These are phyloP conservation scores for Microtus pennsylvanicus DNA, from an alignment of 2,113 vertebrate species.

Conservation along the genomic window DNA sequence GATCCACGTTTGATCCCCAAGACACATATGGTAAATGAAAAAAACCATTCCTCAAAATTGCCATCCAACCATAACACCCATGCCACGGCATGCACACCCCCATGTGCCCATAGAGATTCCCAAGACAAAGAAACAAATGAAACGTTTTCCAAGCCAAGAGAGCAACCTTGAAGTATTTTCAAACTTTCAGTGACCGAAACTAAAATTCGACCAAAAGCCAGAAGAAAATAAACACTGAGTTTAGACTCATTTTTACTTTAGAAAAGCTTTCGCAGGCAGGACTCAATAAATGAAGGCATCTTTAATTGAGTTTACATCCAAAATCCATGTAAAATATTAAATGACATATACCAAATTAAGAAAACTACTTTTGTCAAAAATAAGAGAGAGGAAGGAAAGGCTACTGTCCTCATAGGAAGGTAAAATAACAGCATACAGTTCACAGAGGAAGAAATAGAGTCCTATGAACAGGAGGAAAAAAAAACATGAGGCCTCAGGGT, in stretches of 20 bases:
- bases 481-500: neutral
- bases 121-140: neutral
- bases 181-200: neutral
- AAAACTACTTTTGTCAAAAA: conserved; percentile 11
- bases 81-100: too few species aligned
- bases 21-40: neutral
- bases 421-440: neutral
- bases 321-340: neutral
- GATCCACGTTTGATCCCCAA: neutral
- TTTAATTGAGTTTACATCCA: neutral
- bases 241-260: neutral
- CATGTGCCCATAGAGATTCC: neutral
- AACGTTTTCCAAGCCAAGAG: neutral
- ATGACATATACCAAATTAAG: neutral
- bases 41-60: neutral
- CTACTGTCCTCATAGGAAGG: neutral
- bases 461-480: neutral
- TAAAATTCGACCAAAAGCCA: neutral
- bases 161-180: neutral
- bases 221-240: conserved; percentile 10
- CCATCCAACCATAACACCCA: neutral
- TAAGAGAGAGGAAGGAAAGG: neutral
- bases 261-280: neutral
- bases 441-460: neutral
- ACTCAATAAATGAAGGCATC: neutral